Base-by-base conservation (phyloP, 2,113 vertebrate species). In the Aleadryas rufinucha region DNA sequence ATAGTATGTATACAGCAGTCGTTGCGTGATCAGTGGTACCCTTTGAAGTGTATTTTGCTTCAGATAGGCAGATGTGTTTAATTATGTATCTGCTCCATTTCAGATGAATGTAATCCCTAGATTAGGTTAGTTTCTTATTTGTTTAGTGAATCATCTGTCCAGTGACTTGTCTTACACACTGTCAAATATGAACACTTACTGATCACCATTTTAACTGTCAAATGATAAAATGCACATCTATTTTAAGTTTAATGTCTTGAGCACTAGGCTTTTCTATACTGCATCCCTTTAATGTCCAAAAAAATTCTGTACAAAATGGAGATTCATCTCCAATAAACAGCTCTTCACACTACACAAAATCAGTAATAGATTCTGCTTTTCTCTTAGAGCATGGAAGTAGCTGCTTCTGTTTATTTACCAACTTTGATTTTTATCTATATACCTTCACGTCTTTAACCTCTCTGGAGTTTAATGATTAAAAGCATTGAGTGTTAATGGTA, bases 41-140 rank as follows among this genome's bases (percentile, higher is more conserved):
- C 70, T 96, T 90, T 91, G 71, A 88, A 90, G 85, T 94, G 2
- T 31, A 18, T 89, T 95, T 95, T 95, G 27, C 69, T 85, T 87
- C 74, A 76, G 74, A 78, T 68, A 71, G 86, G 45, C 84, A 94
- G 77, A 84, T 93, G 57, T 20, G 22, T 87, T 94, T 87, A 78
- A 94, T 89, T 91, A n/a, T 37, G 28, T 65, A 45, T 89, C 77
- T 72, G 49, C 87, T 82, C 44, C 53, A 13, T 89, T 94, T 87
- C 84, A 91, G 77, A 72, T 91, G n/a, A 87, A 68, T 82, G 24
- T 84, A 63, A 91, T 52, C 47, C 57, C 49, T 57, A 81, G 60
- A 52, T 77, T 94, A 71, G 77, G 61, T 71, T 94, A 57, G 57
- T 68, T 89, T 85, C 19, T 87, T 80, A 24, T 72, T 86, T 90